Evolutionary conservation across 2,797 vertebrate genomes (phyloP).

Genomic region (Merluccius polli): DNA sequence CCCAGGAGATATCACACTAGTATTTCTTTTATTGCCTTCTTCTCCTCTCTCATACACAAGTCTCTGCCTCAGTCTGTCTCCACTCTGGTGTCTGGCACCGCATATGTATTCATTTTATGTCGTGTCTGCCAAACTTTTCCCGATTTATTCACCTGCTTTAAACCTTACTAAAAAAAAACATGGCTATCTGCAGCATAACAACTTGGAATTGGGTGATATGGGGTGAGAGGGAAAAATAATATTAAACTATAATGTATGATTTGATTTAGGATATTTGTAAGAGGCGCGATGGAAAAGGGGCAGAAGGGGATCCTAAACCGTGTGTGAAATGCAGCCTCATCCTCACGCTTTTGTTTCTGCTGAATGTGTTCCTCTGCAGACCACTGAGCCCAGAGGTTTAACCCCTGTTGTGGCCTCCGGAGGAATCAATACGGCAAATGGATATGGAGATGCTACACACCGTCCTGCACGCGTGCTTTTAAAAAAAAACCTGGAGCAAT

Average conservation of each 20-base stretch:
- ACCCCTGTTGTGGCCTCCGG: neutral
- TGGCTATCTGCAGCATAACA: neutral
- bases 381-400: neutral
- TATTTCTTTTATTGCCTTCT: neutral
- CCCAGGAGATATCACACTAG: neutral
- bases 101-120: neutral
- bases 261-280: neutral
- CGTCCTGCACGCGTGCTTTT: neutral
- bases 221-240: neutral
- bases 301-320: neutral
- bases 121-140: neutral
- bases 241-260: neutral
- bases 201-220: neutral
- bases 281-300: neutral
- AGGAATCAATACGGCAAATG: constrained; percentile 1
- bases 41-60: neutral
- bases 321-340: neutral
- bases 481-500: neutral
- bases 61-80: neutral
- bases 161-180: neutral
- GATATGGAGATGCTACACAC: neutral
- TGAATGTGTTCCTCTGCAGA: neutral
- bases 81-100: neutral
- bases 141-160: neutral
- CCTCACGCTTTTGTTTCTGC: neutral